phyloP scores from a whole-genome alignment of 2,113 vertebrate genomes.

The Solea senegalensis region DNA sequence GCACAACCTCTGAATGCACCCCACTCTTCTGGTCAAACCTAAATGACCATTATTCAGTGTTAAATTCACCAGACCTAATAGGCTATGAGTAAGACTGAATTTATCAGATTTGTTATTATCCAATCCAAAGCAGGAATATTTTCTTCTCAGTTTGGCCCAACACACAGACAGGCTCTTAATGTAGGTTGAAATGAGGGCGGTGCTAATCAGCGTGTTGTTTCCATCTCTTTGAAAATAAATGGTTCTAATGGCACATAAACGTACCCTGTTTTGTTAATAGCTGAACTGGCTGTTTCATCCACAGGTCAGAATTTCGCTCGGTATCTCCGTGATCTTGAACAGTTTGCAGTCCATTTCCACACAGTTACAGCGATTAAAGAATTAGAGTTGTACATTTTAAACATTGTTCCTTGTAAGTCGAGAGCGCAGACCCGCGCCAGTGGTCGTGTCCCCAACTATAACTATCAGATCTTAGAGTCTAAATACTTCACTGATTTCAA shows the following conservation, averaged over 20 bases:
- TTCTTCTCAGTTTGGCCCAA: slow-evolving; percentile 47
- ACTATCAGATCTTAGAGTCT: slow-evolving; percentile 57
- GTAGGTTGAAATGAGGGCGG: slow-evolving; percentile 55
- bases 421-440: slow-evolving; percentile 24
- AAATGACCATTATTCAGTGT: slow-evolving; percentile 74
- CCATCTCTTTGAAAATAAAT: slow-evolving; percentile 75
- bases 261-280: slow-evolving; percentile 73
- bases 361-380: slow-evolving; percentile 50
- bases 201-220: slow-evolving; percentile 73
- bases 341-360: slow-evolving; percentile 70
- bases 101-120: slow-evolving; percentile 76
- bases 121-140: slow-evolving; percentile 65
- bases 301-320: slow-evolving; percentile 57
- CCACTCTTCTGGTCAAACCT: slow-evolving; percentile 54
- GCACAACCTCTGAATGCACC: slow-evolving; percentile 62
- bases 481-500: slow-evolving; percentile 59
- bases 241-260: slow-evolving; percentile 74
- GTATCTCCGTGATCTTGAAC: slow-evolving; percentile 65
- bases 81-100: slow-evolving; percentile 63
- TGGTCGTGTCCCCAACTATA: slow-evolving; percentile 37
- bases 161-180: slow-evolving; percentile 53
- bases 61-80: slow-evolving; percentile 78
- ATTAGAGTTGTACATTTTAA: slow-evolving; percentile 37
- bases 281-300: slow-evolving; percentile 62
- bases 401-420: slow-evolving; percentile 48